Evolutionary conservation across 2,113 vertebrate species (phyloP), one percentile per base, ranked within the genome.

Genomic region (Pomatorhinus ruficollis): DNA sequence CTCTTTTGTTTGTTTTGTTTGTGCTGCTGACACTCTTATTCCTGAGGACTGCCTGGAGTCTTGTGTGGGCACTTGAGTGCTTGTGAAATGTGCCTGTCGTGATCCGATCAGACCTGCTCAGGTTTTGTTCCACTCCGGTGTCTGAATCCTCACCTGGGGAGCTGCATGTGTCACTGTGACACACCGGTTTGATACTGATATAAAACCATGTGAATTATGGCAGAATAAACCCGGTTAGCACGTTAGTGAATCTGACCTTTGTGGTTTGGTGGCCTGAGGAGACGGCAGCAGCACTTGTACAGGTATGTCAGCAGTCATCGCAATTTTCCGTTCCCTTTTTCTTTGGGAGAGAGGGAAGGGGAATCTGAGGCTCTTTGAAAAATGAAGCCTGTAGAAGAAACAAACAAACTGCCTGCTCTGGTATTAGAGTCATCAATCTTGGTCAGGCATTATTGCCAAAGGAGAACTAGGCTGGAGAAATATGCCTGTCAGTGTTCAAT

Each of bases 401-500:
- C 88, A 96, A 96, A 96, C 90, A 96, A 94, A 93, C 90, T 80
- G 83, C 77, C 88, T 96, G 88, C 90, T 95, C 66, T 87, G 92
- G 86, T 96, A 96, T 95, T 95, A 95, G 92, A 87, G 69, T 84
- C 85, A 96, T 97, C 96, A 94, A 93, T 97, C 96, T 95, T 95
- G 92, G 88, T 96, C 93, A 83, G 93, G 86, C 90, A 80, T 87
- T 96, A 95, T 90, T 95, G 96, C 93, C 95, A 92, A 87, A 94
- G 90, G 93, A 96, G 90, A 96, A 39, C 64, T 89, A 89, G 86
- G 72, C 94, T 94, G 95, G 80, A 93, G 92, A 95, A 96, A 93
- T 90, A 92, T 45, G 65, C 83, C 52, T 96, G 86, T 96, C 95
- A 92, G 79, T 93, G 4, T 93, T 96, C 93, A 95, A 93, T 97